Evolutionary conservation across 2,113 vertebrate species (phyloP), one percentile per base, ranked within the genome.

Genomic region (Tringa solitaria): DNA sequence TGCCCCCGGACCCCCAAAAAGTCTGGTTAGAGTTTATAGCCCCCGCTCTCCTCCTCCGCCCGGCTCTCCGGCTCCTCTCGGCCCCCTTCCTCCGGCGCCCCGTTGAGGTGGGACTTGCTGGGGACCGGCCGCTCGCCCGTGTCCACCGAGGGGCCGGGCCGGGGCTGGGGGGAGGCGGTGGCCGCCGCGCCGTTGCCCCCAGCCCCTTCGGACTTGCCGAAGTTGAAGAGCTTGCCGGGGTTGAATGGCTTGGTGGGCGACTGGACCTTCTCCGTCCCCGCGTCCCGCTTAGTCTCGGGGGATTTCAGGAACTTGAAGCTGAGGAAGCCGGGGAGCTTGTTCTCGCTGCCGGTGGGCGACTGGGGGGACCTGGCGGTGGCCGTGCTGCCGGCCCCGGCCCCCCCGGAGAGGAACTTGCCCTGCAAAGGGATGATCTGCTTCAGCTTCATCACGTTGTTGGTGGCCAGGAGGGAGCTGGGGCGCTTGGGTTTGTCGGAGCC

Each of bases 401-500:
- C 84, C 24, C 98, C 97, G 0, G 99, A 99, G 90, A 99, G 98
- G 95, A 99, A 99, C 95, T 99, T 99, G 85, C 98, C 98, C 98
- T 99, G 99, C 92, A 99, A 95, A 1, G 99, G 99, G 96, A 99
- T 99, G 97, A 99, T 99, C 98, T 99, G 99, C 95, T 99, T 99
- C 64, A 99, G 98, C 97, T 99, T 99, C 98, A 99, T 98, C 95
- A 99, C 99, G 8, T 99, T 99, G 95, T 99, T 99, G 97, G 99
- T 99, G n/a, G 99, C 99, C 96, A 99, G 89, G 68, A 99, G 98
- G 15, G 99, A 99, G 90, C 99, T 99, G 41, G 99, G 99, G 43
- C 99, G 98, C 94, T 99, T 99, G 97, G 99, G 99, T n/a, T 99
- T 99, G 89, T 99, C 99, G 0, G 97, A 94, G 8, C 98, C 84